Evolutionary conservation across 2,888 invertebrate species (phyloP), one percentile per base, ranked within the genome.

Genomic region (Caenorhabditis afra): DNA sequence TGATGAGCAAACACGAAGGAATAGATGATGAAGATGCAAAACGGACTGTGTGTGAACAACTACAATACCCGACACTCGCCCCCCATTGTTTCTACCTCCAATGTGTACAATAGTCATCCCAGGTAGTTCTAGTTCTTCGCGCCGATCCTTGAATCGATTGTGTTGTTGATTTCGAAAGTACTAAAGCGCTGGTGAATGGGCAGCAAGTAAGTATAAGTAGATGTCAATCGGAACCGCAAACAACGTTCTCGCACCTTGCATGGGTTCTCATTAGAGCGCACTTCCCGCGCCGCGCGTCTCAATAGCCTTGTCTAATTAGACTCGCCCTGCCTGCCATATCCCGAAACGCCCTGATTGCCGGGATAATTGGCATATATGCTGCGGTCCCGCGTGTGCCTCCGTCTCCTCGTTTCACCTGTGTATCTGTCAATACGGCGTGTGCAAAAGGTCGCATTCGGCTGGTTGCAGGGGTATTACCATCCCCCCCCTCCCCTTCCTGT

Each of bases 281-380:
- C n/a, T 52, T 52, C 52, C 52, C 49, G 22, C 4, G 3, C 14
- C 20, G 11, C 22, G 22, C 22, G 22, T 29, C 29, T 29, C 29
- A 29, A 29, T 73, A 73, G 57, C 73, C 73, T 73, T 58, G 73
- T 50, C 73, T 73, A 73, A 73, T 73, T 73, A 73, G 73, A 50
- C 73, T 29, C 22, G n/a, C 47, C 35, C 16, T 3, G 29, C 35
- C 37, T 59, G 59, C 67, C 55, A 66, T 75, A 61, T 75, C 75
- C 61, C 67, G 75, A 75, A 75, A 75, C 75, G 75, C 66, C 59
- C 75, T 75, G 75, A 67, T 75, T 75, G 67, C 57, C 50, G 18
- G 55, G 47, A 55, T 75, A 75, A 75, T 75, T 61, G 73, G 73
- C 73, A 73, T 73, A 65, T 64, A 64, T 57, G 47, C 55, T n/a